A percentile compares a stretch with the other conserved stretches of the same genome.
These are phyloP conservation scores for Pachyuromys duprasi DNA, from an alignment of 2,797 vertebrate genomes.

Conservation along the genomic window DNA sequence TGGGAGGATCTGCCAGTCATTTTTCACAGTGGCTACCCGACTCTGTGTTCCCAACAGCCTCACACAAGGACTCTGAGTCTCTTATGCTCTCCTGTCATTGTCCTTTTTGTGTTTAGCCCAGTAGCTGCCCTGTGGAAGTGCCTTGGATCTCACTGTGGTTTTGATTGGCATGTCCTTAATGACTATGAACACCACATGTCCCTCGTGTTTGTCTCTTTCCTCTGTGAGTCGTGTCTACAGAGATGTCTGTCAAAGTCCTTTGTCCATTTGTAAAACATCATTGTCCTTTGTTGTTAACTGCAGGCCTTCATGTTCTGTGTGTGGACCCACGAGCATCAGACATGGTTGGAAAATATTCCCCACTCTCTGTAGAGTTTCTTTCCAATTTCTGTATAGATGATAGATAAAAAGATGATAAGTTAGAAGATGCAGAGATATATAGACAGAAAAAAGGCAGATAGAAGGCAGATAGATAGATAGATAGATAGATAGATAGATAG, in stretches of 20 bases:
- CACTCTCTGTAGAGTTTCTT: not conserved
- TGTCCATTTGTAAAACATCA: not conserved
- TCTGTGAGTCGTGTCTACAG: not conserved
- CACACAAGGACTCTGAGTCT: not conserved
- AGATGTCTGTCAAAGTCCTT: not conserved
- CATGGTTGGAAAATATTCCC: not conserved
- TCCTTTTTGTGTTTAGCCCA: not conserved
- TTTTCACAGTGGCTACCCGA: not conserved
- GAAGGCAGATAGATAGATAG: too few species aligned
- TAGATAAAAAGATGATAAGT: not conserved
- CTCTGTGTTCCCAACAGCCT: not conserved
- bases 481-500: not conserved
- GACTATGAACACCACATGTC: not conserved
- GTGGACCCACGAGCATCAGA: not conserved
- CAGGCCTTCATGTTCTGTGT: rapidly evolving
- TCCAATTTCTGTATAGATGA: not conserved
- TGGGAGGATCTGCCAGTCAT: not conserved
- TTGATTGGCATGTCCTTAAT: not conserved
- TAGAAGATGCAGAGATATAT: not conserved
- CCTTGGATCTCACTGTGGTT: not conserved
- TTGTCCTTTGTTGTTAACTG: not conserved
- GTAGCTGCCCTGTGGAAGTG: not conserved
- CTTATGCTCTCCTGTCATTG: not conserved
- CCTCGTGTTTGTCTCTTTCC: not conserved
- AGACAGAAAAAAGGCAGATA: not conserved